Conservation (phyloP, 2,888 invertebrate species). For the Caenorhabditis sp. region DNA sequence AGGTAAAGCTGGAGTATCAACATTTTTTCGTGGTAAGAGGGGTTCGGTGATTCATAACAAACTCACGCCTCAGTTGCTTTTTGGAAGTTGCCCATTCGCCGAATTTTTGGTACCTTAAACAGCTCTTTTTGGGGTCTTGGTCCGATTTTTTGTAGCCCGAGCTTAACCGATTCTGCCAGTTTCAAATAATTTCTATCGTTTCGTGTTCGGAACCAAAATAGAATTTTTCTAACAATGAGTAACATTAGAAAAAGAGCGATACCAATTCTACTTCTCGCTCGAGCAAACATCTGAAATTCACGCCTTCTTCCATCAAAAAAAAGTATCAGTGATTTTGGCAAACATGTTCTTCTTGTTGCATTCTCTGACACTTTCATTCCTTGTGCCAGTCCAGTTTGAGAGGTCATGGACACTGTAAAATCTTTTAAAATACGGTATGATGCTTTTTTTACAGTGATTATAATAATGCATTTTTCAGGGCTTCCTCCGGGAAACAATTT, state of each 20-base stretch:
- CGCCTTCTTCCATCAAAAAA: conserved; percentile 29
- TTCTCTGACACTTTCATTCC: conserved; percentile 16
- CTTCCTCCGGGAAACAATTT: conserved; percentile 30
- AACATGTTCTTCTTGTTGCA: conserved; percentile 46
- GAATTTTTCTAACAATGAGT: conserved; percentile 10
- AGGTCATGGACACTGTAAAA: conserved; percentile 7
- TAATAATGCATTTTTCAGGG: conserved; percentile 30
- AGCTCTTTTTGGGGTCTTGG: no score
- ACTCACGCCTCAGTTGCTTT: no score
- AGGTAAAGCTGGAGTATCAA: no score
- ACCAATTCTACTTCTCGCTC: neutral
- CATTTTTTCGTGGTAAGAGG: no score
- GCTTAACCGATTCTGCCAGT: no score
- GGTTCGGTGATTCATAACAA: no score
- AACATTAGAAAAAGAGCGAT: neutral
- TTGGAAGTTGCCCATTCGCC: no score
- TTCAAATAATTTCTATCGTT: neutral
- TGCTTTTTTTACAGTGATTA: neutral
- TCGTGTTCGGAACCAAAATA: conserved; percentile 7
- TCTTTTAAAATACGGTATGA: conserved; percentile 9
- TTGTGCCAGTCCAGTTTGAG: neutral
- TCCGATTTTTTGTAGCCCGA: no score
- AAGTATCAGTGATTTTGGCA: conserved; percentile 14
- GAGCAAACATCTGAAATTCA: conserved; percentile 33
- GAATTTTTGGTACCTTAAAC: no score